Evolutionary conservation across 2,797 vertebrate genomes (phyloP), one percentile per base, ranked within the genome.

Genomic region (Tadarida brasiliensis): DNA sequence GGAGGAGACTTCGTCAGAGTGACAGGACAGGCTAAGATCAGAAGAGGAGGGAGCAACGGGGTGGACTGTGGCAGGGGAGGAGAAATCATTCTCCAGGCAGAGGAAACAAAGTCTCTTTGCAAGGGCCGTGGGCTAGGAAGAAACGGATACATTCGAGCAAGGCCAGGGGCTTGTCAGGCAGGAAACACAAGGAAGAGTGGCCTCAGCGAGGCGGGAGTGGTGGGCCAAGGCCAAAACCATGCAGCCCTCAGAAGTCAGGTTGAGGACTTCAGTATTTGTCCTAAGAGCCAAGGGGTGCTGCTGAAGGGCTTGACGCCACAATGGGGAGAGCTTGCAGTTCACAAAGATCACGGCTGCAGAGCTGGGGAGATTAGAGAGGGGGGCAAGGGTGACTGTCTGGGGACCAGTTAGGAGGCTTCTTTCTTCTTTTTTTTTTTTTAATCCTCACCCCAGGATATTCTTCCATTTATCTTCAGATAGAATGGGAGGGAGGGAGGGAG

Each of bases 31-130:
- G 56, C 47, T 83, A 28, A 51, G 26, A 78, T 49, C 15, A 28
- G 77, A 63, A 94, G 61, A 71, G 65, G 33, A 70, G 44, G 63
- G 47, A 20, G 5, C 15, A 61, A 68, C 84, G 9, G 33, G 30
- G 28, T 74, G 10, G 67, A 63, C 24, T 28, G 15, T 28, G 33
- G 33, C 33, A 35, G 22, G 19, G 44, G 44, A 68, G n/a, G 33
- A 63, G 11, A 76, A 56, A 74, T 30, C 76, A 71, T 86, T 81
- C 85, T 93, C 81, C 12, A 20, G 51, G 76, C 2, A 65, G 28
- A 87, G n/a, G 35, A 74, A 92, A 93, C 11, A 83, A 56, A 86
- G 47, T 14, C 61, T 35, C 49, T 71, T 4, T n/a, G 11, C 59
- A 76, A 68, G 84, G 49, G 87, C 4, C 28, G 4, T 47, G 26